phyloP scores from a whole-genome alignment of 2,113 vertebrate species.

The Steatornis caripensis region DNA sequence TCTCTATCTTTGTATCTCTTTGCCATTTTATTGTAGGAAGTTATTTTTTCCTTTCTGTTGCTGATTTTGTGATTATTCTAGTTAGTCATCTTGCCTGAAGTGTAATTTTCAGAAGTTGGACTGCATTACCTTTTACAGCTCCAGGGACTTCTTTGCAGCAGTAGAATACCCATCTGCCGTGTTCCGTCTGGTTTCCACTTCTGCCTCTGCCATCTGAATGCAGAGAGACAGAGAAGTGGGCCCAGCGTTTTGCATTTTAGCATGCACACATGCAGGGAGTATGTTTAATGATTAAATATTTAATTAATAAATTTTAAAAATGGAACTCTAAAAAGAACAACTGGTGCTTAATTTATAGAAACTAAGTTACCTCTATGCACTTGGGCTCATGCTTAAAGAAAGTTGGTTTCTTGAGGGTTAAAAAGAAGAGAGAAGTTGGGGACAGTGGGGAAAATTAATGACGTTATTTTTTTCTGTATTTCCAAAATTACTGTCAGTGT shows the following conservation, averaged over 20 bases:
- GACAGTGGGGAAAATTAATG: neutral
- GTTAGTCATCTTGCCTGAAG: neutral
- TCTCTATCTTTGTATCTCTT: neutral
- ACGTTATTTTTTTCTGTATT: neutral
- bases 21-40: neutral
- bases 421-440: neutral
- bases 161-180: neutral
- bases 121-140: constrained; percentile 4
- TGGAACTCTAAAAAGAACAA: neutral
- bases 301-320: neutral
- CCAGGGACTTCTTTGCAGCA: neutral
- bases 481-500: neutral
- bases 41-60: neutral
- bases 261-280: neutral
- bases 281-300: neutral
- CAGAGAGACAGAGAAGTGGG: neutral
- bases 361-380: neutral
- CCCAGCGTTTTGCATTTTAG: neutral
- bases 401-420: neutral
- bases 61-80: constrained; percentile 2
- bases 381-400: neutral
- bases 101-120: neutral
- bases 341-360: neutral
- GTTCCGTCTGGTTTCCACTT: constrained; percentile 16
- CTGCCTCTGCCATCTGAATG: neutral